phyloP scores from a whole-genome alignment of 2,888 invertebrate species.

The Noctua janthe region DNA sequence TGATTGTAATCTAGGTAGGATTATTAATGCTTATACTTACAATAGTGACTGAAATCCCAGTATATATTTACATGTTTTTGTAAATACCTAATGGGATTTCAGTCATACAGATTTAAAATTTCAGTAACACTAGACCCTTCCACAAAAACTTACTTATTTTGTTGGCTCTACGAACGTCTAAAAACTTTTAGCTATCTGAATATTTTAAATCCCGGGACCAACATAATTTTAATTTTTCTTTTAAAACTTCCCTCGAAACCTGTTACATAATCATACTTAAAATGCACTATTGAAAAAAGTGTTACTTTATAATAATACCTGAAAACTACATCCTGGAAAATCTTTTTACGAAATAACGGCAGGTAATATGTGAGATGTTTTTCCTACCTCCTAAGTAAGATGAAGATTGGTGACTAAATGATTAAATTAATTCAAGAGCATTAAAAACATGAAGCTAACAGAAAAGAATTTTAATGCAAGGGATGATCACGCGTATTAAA shows the following conservation, averaged over 20 bases:
- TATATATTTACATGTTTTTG: not conserved
- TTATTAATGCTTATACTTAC: not conserved
- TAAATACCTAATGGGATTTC: not conserved
- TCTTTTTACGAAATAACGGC: not conserved
- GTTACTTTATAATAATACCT: not conserved
- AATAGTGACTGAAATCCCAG: not conserved
- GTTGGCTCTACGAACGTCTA: conserved; percentile 7
- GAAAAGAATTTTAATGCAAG: not conserved
- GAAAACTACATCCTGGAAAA: not conserved
- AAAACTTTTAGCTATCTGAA: conserved; percentile 36
- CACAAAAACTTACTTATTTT: not conserved
- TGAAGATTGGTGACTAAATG: not conserved
- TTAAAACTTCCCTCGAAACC: conserved; percentile 9
- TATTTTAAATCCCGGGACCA: conserved; percentile 43
- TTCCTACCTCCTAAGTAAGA: not conserved
- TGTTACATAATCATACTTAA: not conserved
- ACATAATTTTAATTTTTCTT: conserved; percentile 28
- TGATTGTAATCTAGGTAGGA: conserved; percentile 2
- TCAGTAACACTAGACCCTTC: not conserved
- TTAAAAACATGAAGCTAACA: not conserved
- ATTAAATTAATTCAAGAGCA: not conserved
- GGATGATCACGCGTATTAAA: not conserved
- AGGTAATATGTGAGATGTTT: not conserved
- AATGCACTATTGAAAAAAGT: not conserved
- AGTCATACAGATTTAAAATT: not conserved